These are phyloP conservation scores for Campopleginae sp. DNA, from an alignment of 2,888 invertebrate genomes.

Conservation along the genomic window DNA sequence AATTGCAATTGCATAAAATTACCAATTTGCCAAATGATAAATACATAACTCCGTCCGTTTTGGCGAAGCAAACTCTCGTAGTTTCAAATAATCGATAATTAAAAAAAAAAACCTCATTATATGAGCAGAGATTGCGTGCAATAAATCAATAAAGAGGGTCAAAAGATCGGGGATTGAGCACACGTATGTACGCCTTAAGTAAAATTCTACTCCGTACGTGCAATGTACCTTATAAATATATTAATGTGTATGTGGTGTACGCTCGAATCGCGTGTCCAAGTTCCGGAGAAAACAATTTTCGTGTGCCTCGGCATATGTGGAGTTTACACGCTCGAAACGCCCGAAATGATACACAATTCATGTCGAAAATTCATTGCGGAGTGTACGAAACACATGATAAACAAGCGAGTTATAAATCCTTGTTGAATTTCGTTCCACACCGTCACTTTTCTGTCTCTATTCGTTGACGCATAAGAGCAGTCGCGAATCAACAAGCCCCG, in stretches of 20 bases:
- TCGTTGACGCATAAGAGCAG: slow-evolving; percentile 5
- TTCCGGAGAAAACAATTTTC: slow-evolving; percentile 67
- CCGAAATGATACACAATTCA: slow-evolving; percentile 42
- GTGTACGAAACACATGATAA: slow-evolving; percentile 36
- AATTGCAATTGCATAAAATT: slow-evolving; percentile 25
- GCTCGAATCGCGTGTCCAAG: slow-evolving; percentile 63
- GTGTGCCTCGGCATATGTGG: slow-evolving; percentile 54
- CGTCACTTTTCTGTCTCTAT: slow-evolving; percentile 44
- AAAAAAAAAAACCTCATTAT: slow-evolving; percentile 42
- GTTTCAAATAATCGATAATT: slow-evolving; percentile 21
- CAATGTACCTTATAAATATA: slow-evolving; percentile 25
- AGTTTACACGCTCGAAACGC: slow-evolving; percentile 45
- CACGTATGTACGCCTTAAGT: slow-evolving; percentile 17
- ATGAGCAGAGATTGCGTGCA: slow-evolving; percentile 59
- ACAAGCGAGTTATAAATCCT: slow-evolving; percentile 53
- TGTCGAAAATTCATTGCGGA: slow-evolving; percentile 54
- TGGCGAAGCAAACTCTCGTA: neutral
- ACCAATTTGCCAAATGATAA: neutral
- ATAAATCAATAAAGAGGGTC: slow-evolving; percentile 52
- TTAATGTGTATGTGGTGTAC: slow-evolving; percentile 31
- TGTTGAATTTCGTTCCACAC: slow-evolving; percentile 42
- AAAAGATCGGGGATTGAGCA: slow-evolving; percentile 51
- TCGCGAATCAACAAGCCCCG: neutral
- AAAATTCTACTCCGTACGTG: slow-evolving; percentile 38
- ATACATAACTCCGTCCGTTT: neutral